Evolutionary conservation across 2,113 vertebrate species (phyloP), one percentile per base, ranked within the genome.

Genomic region (Aplodontia rufa): DNA sequence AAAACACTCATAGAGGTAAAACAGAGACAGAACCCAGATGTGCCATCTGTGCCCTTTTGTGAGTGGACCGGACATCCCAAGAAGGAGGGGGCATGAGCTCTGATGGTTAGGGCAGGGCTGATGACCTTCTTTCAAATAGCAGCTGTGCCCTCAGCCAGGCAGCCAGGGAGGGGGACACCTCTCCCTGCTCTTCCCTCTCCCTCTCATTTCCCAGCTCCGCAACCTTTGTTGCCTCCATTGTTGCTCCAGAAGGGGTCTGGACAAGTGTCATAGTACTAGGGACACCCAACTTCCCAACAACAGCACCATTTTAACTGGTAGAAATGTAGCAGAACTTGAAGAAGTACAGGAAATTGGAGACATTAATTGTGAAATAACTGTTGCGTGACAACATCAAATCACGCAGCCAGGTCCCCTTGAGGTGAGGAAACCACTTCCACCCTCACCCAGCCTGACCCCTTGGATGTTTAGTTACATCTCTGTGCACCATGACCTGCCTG

Each of bases 11-110:
- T 26, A 49, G 72, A 91, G 66, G 74, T 76, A 71, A 94, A 84
- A 64, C 32, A 68, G 40, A 90, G 91, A 86, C 72, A 79, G 93
- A 90, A 89, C 74, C 58, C 64, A 91, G 82, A 81, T 66, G 51
- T 0, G 42, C 11, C 24, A 47, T 42, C 81, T 35, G 3, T 4
- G 20, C 49, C 55, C 32, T 76, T 92, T n/a, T 42, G 53, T n/a
- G 58, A 88, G 40, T 17, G 14, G 42, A 51, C 1, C 5, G 71
- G 35, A 35, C 49, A 5, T 10, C 28, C 7, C 53, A 2, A 20
- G 66, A 58, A 69, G 53, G 72, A n/a, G 5, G 30, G 6, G 42
- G 55, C 40, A 14, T 22, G 81, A 10, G 32, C 60, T 28, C 64
- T 84, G 35, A 26, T 53, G 19, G 37, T 47, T 45, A 37, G 45